phyloP scores from a whole-genome alignment of 2,113 vertebrate genomes.

The Cervus canadensis region DNA sequence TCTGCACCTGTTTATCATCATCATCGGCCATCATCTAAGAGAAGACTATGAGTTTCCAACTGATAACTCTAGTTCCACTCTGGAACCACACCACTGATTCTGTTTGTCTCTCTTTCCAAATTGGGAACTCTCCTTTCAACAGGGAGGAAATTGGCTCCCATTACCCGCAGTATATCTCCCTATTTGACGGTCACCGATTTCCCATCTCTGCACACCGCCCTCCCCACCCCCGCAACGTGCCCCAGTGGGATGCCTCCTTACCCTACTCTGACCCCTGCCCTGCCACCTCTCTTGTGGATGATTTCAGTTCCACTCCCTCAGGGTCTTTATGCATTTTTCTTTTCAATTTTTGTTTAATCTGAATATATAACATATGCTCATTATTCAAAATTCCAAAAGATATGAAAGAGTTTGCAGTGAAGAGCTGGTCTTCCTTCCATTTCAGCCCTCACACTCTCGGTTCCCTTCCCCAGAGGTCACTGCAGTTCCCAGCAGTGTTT shows the following conservation, averaged over 20 bases:
- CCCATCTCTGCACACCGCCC: background rate
- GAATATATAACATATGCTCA: background rate
- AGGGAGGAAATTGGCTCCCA: background rate
- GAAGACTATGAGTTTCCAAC: background rate
- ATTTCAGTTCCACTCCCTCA: background rate
- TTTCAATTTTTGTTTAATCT: background rate
- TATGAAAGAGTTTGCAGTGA: background rate
- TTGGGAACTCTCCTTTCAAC: background rate
- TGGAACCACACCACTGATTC: background rate
- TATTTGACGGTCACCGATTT: background rate
- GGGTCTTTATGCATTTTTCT: background rate
- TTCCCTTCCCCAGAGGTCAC: background rate
- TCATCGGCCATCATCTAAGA: background rate
- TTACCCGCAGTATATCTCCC: background rate
- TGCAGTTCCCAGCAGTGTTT: background rate
- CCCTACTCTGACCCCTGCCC: background rate
- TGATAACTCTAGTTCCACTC: background rate
- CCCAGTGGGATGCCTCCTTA: no score
- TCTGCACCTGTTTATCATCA: background rate
- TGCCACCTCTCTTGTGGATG: background rate
- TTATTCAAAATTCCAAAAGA: background rate
- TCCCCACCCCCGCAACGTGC: fast-evolving
- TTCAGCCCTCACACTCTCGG: background rate
- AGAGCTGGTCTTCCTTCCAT: background rate
- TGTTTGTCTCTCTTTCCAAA: background rate